phyloP scores from a whole-genome alignment of 2,113 vertebrate genomes.

The Petroica traversi region DNA sequence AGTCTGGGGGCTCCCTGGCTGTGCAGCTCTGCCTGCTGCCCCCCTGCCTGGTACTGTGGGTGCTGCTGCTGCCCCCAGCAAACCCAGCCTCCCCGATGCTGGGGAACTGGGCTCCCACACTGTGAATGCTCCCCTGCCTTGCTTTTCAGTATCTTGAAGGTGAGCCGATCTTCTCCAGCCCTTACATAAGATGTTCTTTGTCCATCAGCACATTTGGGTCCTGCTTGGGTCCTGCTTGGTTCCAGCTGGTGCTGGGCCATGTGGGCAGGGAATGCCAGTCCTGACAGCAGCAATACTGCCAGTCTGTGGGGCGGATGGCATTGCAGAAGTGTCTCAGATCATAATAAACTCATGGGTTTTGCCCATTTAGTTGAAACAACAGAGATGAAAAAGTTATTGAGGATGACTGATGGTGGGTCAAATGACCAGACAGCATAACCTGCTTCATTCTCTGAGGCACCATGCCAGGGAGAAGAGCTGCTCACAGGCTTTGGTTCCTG shows the following conservation, averaged over 20 bases:
- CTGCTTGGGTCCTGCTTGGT: background rate
- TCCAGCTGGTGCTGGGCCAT: background rate
- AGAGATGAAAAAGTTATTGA: background rate
- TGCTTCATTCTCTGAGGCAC: background rate
- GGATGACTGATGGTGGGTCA: background rate
- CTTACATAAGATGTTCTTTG: background rate
- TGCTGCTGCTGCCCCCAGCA: background rate
- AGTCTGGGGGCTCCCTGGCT: accelerated
- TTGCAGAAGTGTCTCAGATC: background rate
- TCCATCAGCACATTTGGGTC: background rate
- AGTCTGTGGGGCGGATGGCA: accelerated
- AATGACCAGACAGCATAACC: background rate
- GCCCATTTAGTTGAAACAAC: background rate
- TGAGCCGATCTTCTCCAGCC: background rate
- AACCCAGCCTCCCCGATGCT: accelerated
- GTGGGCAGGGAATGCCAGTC: accelerated
- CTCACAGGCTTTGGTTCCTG: background rate
- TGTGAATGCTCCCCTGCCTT: background rate
- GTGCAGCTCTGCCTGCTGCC: background rate
- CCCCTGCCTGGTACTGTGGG: background rate
- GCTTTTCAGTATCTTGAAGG: background rate
- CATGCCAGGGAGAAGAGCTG: background rate
- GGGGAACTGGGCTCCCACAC: background rate
- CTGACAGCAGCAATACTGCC: accelerated
- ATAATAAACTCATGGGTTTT: background rate